Conservation (phyloP, 2,888 invertebrate species). For the Amiota communis region DNA sequence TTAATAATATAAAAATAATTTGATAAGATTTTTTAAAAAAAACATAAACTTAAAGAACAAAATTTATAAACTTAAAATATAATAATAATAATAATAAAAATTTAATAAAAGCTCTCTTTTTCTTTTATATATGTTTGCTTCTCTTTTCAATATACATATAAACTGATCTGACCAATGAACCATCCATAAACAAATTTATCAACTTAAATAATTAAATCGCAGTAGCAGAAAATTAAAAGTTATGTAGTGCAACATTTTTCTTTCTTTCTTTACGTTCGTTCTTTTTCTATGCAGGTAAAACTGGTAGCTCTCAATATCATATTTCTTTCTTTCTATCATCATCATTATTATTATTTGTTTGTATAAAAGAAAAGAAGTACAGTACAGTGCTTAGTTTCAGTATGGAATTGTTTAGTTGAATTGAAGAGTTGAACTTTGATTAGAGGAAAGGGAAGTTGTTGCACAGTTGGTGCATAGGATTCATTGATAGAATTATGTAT, state of each 20-base stretch:
- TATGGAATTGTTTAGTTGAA: too few species aligned
- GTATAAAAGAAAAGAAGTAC: too few species aligned
- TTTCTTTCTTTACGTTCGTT: too few species aligned
- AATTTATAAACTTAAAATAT: slow-evolving; percentile 49
- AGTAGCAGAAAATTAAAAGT: too few species aligned
- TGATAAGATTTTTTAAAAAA: slow-evolving; percentile 32
- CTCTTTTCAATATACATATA: slow-evolving; percentile 36
- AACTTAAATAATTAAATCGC: slow-evolving; percentile 43
- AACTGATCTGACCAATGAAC: slow-evolving; percentile 4
- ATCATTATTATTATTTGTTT: too few species aligned
- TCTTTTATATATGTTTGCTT: not conserved
- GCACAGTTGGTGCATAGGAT: too few species aligned
- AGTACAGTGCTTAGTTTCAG: too few species aligned
- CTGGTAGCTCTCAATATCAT: slow-evolving; percentile 64
- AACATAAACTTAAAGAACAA: slow-evolving; percentile 56
- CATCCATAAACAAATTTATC: slow-evolving; percentile 55
- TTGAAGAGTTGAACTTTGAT: too few species aligned
- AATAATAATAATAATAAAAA: slow-evolving; percentile 34
- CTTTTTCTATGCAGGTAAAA: slow-evolving; percentile 68
- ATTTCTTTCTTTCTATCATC: too few species aligned
- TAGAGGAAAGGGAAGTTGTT: too few species aligned
- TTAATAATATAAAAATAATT: slow-evolving; percentile 34
- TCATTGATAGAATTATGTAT: too few species aligned
- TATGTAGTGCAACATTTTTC: too few species aligned
- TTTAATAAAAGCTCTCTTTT: slow-evolving; percentile 18